Evolutionary conservation across 2,888 invertebrate genomes (phyloP), one percentile per base, ranked within the genome.

Genomic region (Drosophila mimetica): DNA sequence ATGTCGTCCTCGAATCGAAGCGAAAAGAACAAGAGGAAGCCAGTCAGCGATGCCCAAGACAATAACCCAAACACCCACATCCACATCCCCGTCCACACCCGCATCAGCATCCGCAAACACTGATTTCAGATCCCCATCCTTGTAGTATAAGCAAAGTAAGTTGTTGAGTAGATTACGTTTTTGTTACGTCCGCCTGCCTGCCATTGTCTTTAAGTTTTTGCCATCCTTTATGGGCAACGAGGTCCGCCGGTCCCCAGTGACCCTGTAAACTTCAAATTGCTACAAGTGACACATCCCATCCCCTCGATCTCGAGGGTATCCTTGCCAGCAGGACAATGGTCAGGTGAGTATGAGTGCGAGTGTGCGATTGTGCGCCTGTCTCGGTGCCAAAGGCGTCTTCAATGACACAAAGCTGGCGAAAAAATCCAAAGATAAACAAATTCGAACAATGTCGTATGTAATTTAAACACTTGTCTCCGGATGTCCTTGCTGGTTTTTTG

Each of bases 241-340:
- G 63, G 41, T 50, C 30, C 32, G 44, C 75, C 28, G 66, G 64
- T 81, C 87, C 75, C 87, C 73, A 61, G 76, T 78, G 83, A 83
- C 84, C 86, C 81, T 86, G 86, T 84, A 86, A 80, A 86, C 81
- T 86, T 84, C 75, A 86, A 83, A 83, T 84, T 86, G 83, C 81
- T 78, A 74, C 85, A 81, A 75, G 74, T 77, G 66, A 74, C 86
- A 81, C 74, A 54, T 44, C 34, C 34, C 11, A 36, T 22, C 41
- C 60, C 37, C 36, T 44, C 66, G 48, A 44, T 25, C 42, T 41
- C 9, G n/a, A 9, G 25, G 9, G 14, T 25, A 44, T 44, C 42
- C 42, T 44, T 22, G 42, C 37, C 70, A 54, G 74, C 65, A 58
- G 74, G 70, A 74, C 47, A 63, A 37, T 42, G 70, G 79, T 39